Conservation (phyloP, 2,113 vertebrate species). For the Tetrao urogallus region DNA sequence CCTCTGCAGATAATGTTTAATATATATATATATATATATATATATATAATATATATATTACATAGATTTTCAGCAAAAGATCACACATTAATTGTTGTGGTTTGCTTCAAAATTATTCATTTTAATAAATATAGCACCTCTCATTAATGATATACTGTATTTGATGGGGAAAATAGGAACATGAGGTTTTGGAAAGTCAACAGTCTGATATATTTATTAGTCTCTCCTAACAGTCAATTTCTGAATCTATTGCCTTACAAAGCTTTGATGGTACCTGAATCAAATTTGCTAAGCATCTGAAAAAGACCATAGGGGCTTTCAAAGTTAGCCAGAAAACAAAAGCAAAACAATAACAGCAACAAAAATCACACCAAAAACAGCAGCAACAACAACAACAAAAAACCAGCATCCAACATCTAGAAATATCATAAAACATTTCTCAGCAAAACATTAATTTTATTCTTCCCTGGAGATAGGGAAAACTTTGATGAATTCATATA, state of each 20-base stretch:
- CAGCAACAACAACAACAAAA: background rate
- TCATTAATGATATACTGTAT: background rate
- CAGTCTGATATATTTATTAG: background rate
- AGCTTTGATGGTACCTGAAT: conserved; percentile 20
- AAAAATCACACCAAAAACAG: too few relatives aligned
- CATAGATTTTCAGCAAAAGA: background rate
- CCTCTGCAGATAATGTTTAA: background rate
- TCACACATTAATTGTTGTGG: background rate
- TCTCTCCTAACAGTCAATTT: background rate
- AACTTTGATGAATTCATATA: conserved; percentile 24
- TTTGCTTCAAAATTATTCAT: background rate
- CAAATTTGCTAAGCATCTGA: background rate
- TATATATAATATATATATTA: background rate
- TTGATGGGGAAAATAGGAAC: conserved; percentile 2
- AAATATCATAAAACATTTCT: conserved; percentile 21
- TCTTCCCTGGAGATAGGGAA: background rate
- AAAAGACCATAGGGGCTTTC: background rate
- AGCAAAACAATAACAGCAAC: too few relatives aligned
- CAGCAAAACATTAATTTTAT: conserved; percentile 27
- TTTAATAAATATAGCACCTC: conserved; percentile 13
- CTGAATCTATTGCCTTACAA: background rate
- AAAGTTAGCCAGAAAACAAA: background rate
- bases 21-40: too few relatives aligned
- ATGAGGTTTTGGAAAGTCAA: background rate
- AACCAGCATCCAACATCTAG: background rate